Conservation (phyloP, 2,797 vertebrate genomes). For the Pseudochromis fuscus region DNA sequence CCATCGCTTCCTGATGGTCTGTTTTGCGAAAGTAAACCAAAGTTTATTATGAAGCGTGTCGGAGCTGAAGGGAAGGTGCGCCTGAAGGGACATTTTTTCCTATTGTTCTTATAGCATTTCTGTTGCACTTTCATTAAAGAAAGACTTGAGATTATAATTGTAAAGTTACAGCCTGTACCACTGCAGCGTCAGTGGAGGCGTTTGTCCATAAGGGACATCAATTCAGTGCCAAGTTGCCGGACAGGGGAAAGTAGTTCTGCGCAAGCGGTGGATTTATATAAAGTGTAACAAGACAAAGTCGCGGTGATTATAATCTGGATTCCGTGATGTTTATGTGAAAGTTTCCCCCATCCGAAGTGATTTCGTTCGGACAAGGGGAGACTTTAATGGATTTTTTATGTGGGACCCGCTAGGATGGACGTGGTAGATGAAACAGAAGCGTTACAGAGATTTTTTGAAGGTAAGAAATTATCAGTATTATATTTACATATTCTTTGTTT, state of each 20-base stretch:
- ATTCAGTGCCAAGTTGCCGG: slow-evolving; percentile 27
- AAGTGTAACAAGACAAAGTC: slow-evolving; percentile 28
- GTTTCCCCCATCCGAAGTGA: slow-evolving; percentile 78
- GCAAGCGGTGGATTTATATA: slow-evolving; percentile 47
- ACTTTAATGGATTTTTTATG: slow-evolving; percentile 87
- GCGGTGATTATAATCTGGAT: slow-evolving; percentile 22
- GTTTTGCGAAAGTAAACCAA: neutral
- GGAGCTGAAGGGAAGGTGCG: slow-evolving; percentile 41
- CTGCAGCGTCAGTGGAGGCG: slow-evolving; percentile 32
- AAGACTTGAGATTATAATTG: neutral
- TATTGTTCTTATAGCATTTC: neutral
- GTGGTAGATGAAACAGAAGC: slow-evolving; percentile 99
- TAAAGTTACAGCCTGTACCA: slow-evolving; percentile 6
- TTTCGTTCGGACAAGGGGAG: slow-evolving; percentile 78
- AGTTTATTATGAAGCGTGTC: slow-evolving; percentile 24
- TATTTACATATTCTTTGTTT: neutral
- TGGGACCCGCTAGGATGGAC: slow-evolving; percentile 92
- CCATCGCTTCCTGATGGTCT: neutral
- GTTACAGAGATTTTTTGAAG: slow-evolving; percentile 98
- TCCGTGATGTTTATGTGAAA: slow-evolving; percentile 76
- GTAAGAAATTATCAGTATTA: slow-evolving; percentile 78
- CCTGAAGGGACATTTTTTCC: slow-evolving; percentile 13
- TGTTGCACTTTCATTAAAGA: slow-evolving; percentile 12
- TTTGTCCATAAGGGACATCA: slow-evolving; percentile 24
- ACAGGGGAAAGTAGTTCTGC: slow-evolving; percentile 32